These are phyloP conservation scores for Montipora sp. DNA, from an alignment of 64 coral and sea anemone genomes.

Conservation along the genomic window DNA sequence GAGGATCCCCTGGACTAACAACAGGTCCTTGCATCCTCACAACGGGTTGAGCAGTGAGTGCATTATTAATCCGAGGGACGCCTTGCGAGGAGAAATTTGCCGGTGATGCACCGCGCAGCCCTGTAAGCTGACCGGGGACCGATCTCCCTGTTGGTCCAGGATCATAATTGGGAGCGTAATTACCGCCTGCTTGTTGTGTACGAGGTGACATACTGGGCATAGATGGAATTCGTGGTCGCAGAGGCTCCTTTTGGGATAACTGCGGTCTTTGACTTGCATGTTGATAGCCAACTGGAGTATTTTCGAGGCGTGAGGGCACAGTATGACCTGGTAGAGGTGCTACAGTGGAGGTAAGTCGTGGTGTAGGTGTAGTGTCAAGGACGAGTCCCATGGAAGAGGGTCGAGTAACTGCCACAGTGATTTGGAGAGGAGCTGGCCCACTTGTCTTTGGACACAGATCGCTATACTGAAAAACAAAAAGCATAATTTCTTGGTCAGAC, in stretches of 20 bases:
- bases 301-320: not conserved
- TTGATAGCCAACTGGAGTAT: constrained; percentile 7
- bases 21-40: constrained; percentile 5
- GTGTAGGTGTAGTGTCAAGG: constrained; percentile 48
- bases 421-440: not conserved
- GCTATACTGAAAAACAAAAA: constrained; percentile 1
- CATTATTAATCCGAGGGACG: not conserved
- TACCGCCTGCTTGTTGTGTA: not conserved
- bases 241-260: not conserved
- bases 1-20: not conserved
- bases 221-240: constrained; percentile 21
- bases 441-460: constrained; percentile 14
- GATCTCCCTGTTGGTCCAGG: not conserved
- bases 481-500: not conserved
- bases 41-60: constrained; percentile 12
- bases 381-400: not conserved
- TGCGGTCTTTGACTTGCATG: not conserved
- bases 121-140: not conserved
- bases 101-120: not conserved
- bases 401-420: not conserved
- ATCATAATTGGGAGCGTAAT: constrained; percentile 26
- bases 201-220: not conserved
- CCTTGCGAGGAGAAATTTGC: not conserved
- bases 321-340: constrained; percentile 68
- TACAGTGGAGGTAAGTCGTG: constrained; percentile 72